A percentile compares a stretch with the other conserved stretches of the same genome.
These are phyloP conservation scores for Patiria pectinifera DNA, from an alignment of 53 echinoderm and acorn worm genomes.

Conservation along the genomic window DNA sequence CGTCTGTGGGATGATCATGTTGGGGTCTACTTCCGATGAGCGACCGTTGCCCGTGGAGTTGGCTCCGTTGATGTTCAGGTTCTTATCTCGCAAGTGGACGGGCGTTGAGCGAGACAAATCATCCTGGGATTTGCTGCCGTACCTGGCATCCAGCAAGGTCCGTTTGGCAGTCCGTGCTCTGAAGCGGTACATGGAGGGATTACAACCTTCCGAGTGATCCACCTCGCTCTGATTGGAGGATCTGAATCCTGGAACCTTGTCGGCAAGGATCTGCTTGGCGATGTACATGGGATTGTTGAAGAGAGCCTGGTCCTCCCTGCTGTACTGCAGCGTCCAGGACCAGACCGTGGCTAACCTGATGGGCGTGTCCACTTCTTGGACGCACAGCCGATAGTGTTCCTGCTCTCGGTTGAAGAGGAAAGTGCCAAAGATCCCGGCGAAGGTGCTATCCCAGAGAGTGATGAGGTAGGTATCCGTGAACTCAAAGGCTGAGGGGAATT, in stretches of 20 bases:
- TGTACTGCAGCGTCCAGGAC: slow-evolving; percentile 98
- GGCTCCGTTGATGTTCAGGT: slow-evolving; percentile 76
- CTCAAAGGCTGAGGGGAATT: slow-evolving; percentile 95
- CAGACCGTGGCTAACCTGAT: slow-evolving; percentile 88
- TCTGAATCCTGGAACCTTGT: neutral
- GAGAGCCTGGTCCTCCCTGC: slow-evolving; percentile 86
- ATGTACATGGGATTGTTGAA: slow-evolving; percentile 97
- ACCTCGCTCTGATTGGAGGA: slow-evolving; percentile 52
- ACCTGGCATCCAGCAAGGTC: slow-evolving; percentile 39
- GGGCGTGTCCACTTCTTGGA: slow-evolving; percentile 55
- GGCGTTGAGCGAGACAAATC: slow-evolving; percentile 6
- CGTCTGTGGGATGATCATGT: slow-evolving; percentile 74
- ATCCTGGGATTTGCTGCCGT: slow-evolving; percentile 31
- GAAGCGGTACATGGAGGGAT: slow-evolving; percentile 82
- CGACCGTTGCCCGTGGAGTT: slow-evolving; percentile 75
- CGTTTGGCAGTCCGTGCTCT: slow-evolving; percentile 48
- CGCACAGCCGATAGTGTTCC: slow-evolving; percentile 75
- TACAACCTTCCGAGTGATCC: slow-evolving; percentile 84
- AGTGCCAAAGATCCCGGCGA: slow-evolving; percentile 92
- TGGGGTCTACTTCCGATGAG: slow-evolving; percentile 54
- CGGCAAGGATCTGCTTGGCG: slow-evolving; percentile 60
- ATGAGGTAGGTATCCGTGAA: slow-evolving; percentile 99
- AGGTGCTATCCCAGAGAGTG: slow-evolving; percentile 95
- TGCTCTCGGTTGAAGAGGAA: slow-evolving; percentile 94
- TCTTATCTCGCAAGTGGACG: slow-evolving; percentile 27